Evolutionary conservation across 2,888 invertebrate genomes (phyloP).

Genomic region (Rotaria socialis): DNA sequence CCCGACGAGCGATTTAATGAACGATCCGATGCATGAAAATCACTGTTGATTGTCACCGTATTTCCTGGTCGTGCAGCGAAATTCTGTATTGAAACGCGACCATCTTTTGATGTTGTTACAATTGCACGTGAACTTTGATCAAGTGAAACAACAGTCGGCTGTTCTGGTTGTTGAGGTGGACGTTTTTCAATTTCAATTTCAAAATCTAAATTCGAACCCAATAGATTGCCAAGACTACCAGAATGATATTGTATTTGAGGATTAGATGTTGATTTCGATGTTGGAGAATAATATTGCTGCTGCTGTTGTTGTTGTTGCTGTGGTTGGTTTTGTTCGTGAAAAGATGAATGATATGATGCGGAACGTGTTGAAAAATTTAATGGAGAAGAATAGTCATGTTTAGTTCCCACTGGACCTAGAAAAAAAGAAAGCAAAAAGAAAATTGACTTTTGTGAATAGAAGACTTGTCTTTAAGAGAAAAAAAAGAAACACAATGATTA

Average conservation of each 20-base stretch:
- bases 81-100: constrained; percentile 37
- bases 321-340: not conserved
- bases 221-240: not conserved
- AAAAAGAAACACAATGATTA: not conserved
- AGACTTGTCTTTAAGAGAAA: not conserved
- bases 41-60: constrained; percentile 10
- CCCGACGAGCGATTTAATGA: constrained; percentile 42
- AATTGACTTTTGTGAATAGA: too few relatives aligned
- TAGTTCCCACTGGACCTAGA: not conserved
- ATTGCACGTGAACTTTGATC: constrained; percentile 7
- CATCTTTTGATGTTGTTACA: constrained; percentile 25
- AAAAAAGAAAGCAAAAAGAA: not conserved
- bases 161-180: not conserved
- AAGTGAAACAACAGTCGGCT: not conserved
- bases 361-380: not conserved
- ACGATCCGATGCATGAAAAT: constrained; percentile 38
- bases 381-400: not conserved
- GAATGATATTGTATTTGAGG: not conserved
- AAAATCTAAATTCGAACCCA: constrained; percentile 33
- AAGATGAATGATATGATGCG: not conserved
- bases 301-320: not conserved
- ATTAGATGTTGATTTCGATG: not conserved
- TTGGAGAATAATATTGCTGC: not conserved
- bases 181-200: constrained; percentile 46
- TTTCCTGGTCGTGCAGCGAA: constrained; percentile 1